phyloP scores from a whole-genome alignment of 2,113 vertebrate genomes.

The Mustela nigripes region DNA sequence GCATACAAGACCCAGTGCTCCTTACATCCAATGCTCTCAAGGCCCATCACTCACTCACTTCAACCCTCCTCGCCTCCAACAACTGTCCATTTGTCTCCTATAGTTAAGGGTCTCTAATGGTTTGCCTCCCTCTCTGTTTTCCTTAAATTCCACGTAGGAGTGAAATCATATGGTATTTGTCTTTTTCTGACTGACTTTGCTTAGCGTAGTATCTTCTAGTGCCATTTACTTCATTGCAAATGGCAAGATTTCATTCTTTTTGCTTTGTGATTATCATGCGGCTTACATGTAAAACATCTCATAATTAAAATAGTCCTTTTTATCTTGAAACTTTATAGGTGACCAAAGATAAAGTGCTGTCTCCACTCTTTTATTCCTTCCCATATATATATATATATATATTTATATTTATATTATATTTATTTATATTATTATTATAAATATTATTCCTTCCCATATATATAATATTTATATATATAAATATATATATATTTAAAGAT shows the following conservation, averaged over 20 bases:
- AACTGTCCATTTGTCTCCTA: not conserved
- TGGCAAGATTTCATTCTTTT: not conserved
- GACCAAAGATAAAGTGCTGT: not conserved
- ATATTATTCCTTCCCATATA: no score
- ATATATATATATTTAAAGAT: not conserved
- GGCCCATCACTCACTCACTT: not conserved
- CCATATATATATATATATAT: not conserved
- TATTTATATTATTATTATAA: no score
- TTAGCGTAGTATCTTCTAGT: not conserved
- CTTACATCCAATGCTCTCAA: not conserved
- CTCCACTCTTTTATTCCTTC: not conserved
- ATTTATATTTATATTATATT: no score
- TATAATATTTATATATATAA: no score
- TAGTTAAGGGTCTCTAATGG: not conserved
- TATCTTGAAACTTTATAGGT: not conserved
- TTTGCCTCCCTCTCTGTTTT: not conserved
- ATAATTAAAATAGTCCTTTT: not conserved
- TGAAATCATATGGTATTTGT: not conserved
- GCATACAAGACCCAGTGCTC: not conserved
- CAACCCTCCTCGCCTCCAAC: not conserved
- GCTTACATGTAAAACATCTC: not conserved
- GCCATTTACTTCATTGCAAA: not conserved
- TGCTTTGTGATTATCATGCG: not conserved
- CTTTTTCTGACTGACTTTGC: not conserved
- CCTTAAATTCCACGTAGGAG: not conserved